A percentile compares a stretch with the other conserved stretches of the same genome.
phyloP scores from a whole-genome alignment of 1,140 invertebrate species.

The fruit fly (Drosophila melanogaster) region DNA sequence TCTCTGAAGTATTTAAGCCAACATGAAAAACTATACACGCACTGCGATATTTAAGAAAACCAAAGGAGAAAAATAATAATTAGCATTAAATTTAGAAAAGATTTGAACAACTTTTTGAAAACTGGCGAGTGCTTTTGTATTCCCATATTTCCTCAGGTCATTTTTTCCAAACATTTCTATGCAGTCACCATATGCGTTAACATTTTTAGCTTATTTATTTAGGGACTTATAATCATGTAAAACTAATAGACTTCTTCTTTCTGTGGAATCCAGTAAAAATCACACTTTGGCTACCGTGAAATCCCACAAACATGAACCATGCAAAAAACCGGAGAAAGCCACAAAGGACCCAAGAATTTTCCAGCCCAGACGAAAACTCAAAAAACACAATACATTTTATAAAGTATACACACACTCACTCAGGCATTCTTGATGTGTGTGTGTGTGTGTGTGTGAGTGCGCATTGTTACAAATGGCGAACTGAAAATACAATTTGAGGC shows the following conservation, averaged over 20 bases:
- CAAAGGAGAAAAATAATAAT: too few species aligned
- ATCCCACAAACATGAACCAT: slow-evolving; percentile 21
- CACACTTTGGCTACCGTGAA: slow-evolving; percentile 31
- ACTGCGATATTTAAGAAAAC: too few species aligned
- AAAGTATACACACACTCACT: slow-evolving; percentile 13
- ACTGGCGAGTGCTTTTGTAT: too few species aligned
- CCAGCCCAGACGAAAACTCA: slow-evolving; percentile 30
- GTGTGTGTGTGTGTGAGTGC: slow-evolving; percentile 4
- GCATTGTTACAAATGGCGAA: slow-evolving; percentile 18
- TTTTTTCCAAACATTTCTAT: too few species aligned
- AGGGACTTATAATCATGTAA: not conserved
- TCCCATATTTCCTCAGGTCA: too few species aligned
- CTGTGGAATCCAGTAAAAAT: slow-evolving; percentile 13
- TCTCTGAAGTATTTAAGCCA: too few species aligned
- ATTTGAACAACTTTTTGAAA: too few species aligned
- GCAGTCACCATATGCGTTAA: too few species aligned
- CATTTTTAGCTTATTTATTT: too few species aligned
- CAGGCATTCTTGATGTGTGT: slow-evolving; percentile 15
- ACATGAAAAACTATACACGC: too few species aligned
- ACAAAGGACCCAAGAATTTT: slow-evolving; percentile 33
- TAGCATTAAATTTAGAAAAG: too few species aligned
- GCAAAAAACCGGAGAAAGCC: slow-evolving; percentile 5
- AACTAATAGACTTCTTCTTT: not conserved
- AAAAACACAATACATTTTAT: slow-evolving; percentile 46
- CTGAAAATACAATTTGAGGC: slow-evolving; percentile 62